Percentiles rank a stretch among this genome's conserved stretches.
Evolutionary conservation across 2,797 vertebrate genomes (phyloP).

Genomic region (Pipistrellus pygmaeus): DNA sequence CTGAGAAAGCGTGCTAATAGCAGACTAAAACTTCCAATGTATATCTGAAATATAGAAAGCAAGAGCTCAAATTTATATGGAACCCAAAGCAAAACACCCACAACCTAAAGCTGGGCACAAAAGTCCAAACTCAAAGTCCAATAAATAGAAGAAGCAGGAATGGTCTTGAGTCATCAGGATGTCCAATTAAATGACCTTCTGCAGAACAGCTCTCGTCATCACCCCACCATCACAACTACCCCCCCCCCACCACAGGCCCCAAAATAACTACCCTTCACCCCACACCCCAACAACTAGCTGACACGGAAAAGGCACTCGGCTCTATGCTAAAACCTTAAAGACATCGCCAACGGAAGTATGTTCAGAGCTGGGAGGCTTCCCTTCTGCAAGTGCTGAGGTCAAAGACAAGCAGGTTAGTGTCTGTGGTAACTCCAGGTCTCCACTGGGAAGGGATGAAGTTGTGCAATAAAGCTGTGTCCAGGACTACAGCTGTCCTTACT

Average conservation of each 20-base stretch:
- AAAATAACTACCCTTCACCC: neutral
- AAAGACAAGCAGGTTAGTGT: neutral
- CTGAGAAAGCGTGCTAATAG: neutral
- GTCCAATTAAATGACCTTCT: neutral
- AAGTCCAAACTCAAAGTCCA: constrained; percentile 10
- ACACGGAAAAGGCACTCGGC: neutral
- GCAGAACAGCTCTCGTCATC: neutral
- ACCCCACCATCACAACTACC: neutral
- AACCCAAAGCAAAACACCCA: constrained; percentile 42
- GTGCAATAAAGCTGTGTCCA: neutral
- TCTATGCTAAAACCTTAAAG: neutral
- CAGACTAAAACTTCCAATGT: neutral
- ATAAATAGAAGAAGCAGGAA: neutral
- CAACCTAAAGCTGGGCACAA: neutral
- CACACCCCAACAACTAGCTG: neutral
- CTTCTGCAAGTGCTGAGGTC: neutral
- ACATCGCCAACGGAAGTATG: neutral
- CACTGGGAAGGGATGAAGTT: neutral
- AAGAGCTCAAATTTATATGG: constrained; percentile 21
- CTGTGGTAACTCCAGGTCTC: neutral
- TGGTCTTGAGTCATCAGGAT: neutral
- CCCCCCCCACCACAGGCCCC: no score
- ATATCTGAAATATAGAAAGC: neutral
- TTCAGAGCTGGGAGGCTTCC: neutral
- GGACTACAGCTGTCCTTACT: neutral